Percentiles rank a stretch among this genome's conserved stretches.
These are phyloP conservation scores for Pao palembangensis DNA, from an alignment of 2,113 vertebrate species.

Conservation along the genomic window DNA sequence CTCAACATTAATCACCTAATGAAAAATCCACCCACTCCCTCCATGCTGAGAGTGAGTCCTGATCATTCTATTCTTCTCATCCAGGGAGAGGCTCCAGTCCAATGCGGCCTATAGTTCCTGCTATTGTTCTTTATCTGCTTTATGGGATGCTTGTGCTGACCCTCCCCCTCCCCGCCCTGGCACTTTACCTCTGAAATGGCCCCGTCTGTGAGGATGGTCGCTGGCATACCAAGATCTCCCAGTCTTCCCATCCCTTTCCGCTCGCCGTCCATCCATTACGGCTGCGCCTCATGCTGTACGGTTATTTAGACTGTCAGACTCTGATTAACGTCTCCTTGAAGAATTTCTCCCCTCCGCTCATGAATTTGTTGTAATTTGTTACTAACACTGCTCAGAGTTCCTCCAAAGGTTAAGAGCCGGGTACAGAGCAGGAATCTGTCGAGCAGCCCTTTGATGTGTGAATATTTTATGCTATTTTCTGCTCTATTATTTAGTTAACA, in stretches of 20 bases:
- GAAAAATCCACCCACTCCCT: constrained; percentile 57
- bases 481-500: constrained; percentile 18
- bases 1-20: constrained; percentile 59
- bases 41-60: constrained; percentile 55
- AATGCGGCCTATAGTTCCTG: constrained; percentile 81
- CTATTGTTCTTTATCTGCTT: constrained; percentile 90
- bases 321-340: constrained; percentile 12
- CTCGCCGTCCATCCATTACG: constrained; percentile 47
- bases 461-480: constrained; percentile 7
- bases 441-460: constrained; percentile 25
- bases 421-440: constrained; percentile 22
- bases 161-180: constrained; percentile 34
- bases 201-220: constrained; percentile 68
- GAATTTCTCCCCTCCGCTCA: constrained; percentile 11
- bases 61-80: constrained; percentile 71
- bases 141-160: constrained; percentile 76
- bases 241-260: constrained; percentile 58
- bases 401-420: constrained; percentile 21
- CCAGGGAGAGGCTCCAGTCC: constrained; percentile 78
- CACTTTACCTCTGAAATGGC: constrained; percentile 72
- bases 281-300: constrained; percentile 14
- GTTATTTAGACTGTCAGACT: constrained; percentile 31
- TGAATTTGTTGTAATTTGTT: constrained; percentile 35
- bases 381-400: constrained; percentile 11
- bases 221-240: constrained; percentile 49